phyloP scores from a whole-genome alignment of 2,797 vertebrate genomes.

The Smutsia gigantea region DNA sequence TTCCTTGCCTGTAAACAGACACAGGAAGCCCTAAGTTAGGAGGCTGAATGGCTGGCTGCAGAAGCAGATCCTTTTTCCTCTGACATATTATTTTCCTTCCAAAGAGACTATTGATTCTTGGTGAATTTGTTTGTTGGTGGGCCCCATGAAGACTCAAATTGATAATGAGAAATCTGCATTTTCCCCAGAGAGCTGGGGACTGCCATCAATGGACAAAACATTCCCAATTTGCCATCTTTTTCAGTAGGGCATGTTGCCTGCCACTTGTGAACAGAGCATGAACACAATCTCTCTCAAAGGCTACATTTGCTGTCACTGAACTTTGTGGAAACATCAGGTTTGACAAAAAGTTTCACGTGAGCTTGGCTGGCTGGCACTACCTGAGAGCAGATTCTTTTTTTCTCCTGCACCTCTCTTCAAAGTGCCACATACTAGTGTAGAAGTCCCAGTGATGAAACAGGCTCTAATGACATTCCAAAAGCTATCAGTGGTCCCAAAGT shows the following conservation, averaged over 20 bases:
- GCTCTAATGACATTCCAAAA: neutral
- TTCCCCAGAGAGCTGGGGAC: neutral
- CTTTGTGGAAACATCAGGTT: conserved; percentile 9
- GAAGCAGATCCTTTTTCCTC: conserved; percentile 3
- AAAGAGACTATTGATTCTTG: neutral
- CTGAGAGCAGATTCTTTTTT: neutral
- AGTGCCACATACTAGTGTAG: conserved; percentile 19
- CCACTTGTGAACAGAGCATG: neutral
- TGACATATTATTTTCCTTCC: conserved; percentile 15
- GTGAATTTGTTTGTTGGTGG: conserved; percentile 19
- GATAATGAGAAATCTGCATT: conserved; percentile 1
- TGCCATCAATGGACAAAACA: neutral
- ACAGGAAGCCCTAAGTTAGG: neutral
- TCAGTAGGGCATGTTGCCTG: neutral
- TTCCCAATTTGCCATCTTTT: neutral
- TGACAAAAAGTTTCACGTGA: conserved; percentile 17
- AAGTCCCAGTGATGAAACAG: neutral
- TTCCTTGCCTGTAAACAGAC: neutral
- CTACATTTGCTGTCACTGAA: conserved; percentile 7
- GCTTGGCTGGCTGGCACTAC: neutral
- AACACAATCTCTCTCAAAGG: neutral
- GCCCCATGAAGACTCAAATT: neutral
- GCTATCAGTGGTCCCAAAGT: neutral
- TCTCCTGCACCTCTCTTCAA: neutral
- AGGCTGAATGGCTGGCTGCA: neutral